Evolutionary conservation across 2,888 invertebrate species (phyloP), one percentile per base, ranked within the genome.

Genomic region (Drosophila prostipennis): DNA sequence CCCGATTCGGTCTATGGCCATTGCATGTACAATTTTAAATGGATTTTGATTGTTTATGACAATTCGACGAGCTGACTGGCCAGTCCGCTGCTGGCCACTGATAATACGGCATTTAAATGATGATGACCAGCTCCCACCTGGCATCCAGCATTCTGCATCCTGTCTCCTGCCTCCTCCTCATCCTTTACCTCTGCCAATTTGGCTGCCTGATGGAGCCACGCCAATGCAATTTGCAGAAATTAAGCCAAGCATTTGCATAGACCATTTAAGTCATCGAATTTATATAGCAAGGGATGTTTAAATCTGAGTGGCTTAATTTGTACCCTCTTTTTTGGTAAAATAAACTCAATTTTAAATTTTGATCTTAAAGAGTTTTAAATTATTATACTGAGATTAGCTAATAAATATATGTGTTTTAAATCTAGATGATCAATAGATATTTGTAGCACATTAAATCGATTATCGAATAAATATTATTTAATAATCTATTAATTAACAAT

Each of bases 1-100:
- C 16, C 23, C 16, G 5, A 19, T 19, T 23, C n/a, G 29, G 54
- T 32, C 48, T 56, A n/a, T 40, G 46, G 48, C 78, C 86, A 83
- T 89, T 78, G 80, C 79, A 87, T 87, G 87, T 80, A 84, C 78
- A 80, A 87, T 89, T 89, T 89, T 81, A 89, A 90, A 90, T 90
- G 89, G 90, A 85, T 89, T 90, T 90, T 89, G 89, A 89, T 90
- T 90, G 89, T 89, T 89, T 87, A 89, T 85, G 90, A 87, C 81
- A 79, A 85, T 87, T 87, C 80, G 76, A 84, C 76, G 77, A 83
- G 75, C 73, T 75, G 81, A 86, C 83, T 86, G 82, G 80, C 67
- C 79, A 72, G 64, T 55, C 68, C 83, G 77, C 86, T 87, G 80
- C 77, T 77, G 72, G 67, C 79, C 87, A 87, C 84, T 83, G 87